Conservation (phyloP, 1,140 invertebrate species). For the Rhyacophila brunnea region DNA sequence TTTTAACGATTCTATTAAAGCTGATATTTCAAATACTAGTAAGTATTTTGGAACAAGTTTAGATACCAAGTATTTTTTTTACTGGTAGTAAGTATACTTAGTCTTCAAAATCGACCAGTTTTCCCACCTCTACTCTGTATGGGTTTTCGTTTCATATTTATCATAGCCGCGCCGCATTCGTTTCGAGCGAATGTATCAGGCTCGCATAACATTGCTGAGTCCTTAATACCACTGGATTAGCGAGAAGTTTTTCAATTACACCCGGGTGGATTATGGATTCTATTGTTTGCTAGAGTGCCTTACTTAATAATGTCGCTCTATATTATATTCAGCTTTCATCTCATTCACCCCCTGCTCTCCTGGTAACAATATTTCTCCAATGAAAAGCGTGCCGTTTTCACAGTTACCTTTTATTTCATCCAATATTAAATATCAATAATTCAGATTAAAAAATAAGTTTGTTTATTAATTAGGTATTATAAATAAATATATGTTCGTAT, state of each 20-base stretch:
- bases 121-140: too few species aligned
- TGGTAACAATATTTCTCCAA: background rate
- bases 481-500: too few species aligned
- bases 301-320: slow-evolving; percentile 29
- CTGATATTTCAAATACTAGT: too few species aligned
- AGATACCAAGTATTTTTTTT: too few species aligned
- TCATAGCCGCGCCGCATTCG: background rate
- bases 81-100: too few species aligned
- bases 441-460: too few species aligned
- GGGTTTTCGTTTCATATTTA: background rate
- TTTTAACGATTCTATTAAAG: too few species aligned
- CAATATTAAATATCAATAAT: too few species aligned
- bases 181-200: slow-evolving; percentile 3
- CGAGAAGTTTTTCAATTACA: slow-evolving; percentile 33
- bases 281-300: slow-evolving; percentile 23
- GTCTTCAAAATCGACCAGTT: too few species aligned
- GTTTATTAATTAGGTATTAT: too few species aligned
- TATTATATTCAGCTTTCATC: slow-evolving; percentile 11
- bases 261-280: slow-evolving; percentile 24
- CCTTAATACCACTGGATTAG: slow-evolving; percentile 23
- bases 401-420: background rate
- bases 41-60: too few species aligned
- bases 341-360: background rate
- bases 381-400: background rate
- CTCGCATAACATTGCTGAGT: background rate